Conservation (phyloP, 2,888 invertebrate genomes). For the Meta bourneti region DNA sequence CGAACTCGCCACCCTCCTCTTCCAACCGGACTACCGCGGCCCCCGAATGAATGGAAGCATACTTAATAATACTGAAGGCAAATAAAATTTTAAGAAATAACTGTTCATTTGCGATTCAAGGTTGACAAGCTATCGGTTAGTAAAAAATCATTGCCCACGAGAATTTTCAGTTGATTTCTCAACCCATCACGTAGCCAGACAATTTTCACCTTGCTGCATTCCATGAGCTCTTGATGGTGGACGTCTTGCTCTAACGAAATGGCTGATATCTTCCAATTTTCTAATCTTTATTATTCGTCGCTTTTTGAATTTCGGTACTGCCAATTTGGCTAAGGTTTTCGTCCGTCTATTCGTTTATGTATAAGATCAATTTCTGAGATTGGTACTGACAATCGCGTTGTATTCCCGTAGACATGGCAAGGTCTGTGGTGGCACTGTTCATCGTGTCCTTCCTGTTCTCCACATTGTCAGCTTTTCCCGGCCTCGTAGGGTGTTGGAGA, state of each 20-base stretch:
- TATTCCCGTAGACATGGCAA: constrained; percentile 85
- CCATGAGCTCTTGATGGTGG: too few species aligned
- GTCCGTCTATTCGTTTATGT: neutral
- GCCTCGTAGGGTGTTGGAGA: constrained; percentile 98
- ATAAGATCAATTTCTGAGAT: neutral
- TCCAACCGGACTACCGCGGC: too few species aligned
- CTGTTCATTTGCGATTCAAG: neutral
- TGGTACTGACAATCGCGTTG: too few species aligned
- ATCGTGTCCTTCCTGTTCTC: constrained; percentile 94
- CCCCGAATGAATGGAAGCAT: too few species aligned
- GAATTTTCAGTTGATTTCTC: neutral
- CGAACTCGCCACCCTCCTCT: too few species aligned
- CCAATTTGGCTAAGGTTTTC: too few species aligned
- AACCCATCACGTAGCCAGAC: too few species aligned
- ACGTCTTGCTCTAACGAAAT: too few species aligned
- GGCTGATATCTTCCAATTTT: neutral
- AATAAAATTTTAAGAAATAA: neutral
- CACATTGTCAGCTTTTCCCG: constrained; percentile 96
- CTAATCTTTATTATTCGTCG: neutral
- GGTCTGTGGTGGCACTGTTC: constrained; percentile 95
- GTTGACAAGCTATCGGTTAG: neutral
- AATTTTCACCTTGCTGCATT: too few species aligned
- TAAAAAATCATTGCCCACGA: neutral
- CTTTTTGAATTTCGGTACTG: neutral
- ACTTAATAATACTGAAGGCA: too few species aligned